Evolutionary conservation across 2,113 vertebrate species (phyloP).

Genomic region (Procapra przewalskii): DNA sequence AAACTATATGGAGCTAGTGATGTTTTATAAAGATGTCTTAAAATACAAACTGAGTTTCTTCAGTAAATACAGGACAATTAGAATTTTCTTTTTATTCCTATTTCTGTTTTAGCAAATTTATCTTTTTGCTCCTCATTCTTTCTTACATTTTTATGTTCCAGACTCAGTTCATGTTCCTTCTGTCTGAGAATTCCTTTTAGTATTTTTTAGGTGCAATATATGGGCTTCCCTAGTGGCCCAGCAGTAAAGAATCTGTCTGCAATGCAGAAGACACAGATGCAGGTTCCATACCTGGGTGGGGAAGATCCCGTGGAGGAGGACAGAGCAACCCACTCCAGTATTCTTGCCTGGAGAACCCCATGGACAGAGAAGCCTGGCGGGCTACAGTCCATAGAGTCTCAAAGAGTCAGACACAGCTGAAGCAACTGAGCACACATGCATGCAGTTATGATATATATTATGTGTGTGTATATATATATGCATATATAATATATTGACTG

Average conservation of each 20-base stretch:
- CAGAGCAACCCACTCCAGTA: neutral
- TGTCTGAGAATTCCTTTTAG: neutral
- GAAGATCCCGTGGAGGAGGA: neutral
- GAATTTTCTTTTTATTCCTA: neutral
- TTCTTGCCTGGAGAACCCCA: neutral
- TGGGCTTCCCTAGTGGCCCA: neutral
- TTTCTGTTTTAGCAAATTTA: neutral
- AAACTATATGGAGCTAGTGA: neutral
- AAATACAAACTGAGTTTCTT: neutral
- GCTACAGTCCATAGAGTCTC: neutral
- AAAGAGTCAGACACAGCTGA: neutral
- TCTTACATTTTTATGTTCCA: neutral
- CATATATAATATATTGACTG: neutral
- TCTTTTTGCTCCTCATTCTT: neutral
- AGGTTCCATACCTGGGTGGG: neutral
- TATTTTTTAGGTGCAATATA: neutral
- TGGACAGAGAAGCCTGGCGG: neutral
- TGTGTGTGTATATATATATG: neutral
- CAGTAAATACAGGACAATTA: neutral
- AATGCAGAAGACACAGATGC: neutral
- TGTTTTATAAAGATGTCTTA: neutral
- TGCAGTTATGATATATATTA: neutral
- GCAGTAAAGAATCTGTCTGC: neutral
- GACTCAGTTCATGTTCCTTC: neutral
- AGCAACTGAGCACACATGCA: neutral